Evolutionary conservation across 2,797 vertebrate genomes (phyloP).

Genomic region (Channallabes apus): DNA sequence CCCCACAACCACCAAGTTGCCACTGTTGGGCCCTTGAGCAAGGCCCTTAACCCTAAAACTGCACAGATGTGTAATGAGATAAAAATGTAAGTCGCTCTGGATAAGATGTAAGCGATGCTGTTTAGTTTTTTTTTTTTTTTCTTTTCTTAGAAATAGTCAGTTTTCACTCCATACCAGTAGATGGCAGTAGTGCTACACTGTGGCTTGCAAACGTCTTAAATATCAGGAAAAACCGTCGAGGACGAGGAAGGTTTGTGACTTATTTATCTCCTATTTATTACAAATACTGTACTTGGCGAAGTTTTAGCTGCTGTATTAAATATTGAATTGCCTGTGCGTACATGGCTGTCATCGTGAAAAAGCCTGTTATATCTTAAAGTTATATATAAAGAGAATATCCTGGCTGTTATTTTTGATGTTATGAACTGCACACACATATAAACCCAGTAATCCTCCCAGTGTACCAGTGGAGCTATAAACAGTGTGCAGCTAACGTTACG

Average conservation of each 20-base stretch:
- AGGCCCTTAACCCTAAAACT: no score
- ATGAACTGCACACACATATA: neutral
- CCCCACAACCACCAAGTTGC: no score
- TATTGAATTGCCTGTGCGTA: no score
- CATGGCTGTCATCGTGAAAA: neutral
- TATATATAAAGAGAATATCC: neutral
- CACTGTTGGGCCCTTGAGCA: no score
- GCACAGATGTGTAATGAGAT: no score
- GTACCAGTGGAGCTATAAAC: neutral
- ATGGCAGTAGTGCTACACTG: neutral
- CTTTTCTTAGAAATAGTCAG: neutral
- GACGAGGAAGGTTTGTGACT: neutral
- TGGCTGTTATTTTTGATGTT: neutral
- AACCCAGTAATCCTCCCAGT: no score
- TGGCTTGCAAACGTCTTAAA: neutral
- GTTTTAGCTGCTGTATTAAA: neutral
- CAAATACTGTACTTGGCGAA: neutral
- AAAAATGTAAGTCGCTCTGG: no score
- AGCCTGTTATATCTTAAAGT: neutral
- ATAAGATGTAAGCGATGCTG: neutral
- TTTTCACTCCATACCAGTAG: neutral
- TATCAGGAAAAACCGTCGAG: neutral
- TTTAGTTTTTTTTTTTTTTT: no score
- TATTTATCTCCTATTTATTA: neutral
- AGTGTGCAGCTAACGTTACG: neutral